phyloP scores from a whole-genome alignment of 2,797 vertebrate genomes.

The Staurois parvus region DNA sequence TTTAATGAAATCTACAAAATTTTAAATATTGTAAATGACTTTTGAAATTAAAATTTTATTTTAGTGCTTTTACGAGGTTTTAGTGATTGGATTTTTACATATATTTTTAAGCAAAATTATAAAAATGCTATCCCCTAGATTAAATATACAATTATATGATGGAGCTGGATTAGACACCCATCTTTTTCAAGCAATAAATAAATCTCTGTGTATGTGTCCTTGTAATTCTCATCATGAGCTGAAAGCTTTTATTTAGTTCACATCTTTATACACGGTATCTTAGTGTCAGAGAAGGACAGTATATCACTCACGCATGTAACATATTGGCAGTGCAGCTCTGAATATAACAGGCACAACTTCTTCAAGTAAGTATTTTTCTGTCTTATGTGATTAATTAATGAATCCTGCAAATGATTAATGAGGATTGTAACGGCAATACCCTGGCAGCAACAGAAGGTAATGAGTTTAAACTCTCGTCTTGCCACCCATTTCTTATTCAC shows the following conservation, averaged over 20 bases:
- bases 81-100: no score
- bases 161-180: not conserved
- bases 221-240: not conserved
- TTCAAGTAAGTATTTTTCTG: constrained; percentile 72
- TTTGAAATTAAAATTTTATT: no score
- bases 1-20: no score
- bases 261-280: not conserved
- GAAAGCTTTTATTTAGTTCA: not conserved
- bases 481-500: constrained; percentile 64
- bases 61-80: no score
- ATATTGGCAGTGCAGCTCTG: constrained; percentile 3
- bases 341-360: constrained; percentile 60
- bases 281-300: not conserved
- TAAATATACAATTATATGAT: no score
- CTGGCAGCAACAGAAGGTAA: constrained; percentile 69
- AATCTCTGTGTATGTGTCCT: not conserved
- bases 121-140: no score
- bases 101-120: no score
- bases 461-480: constrained; percentile 70
- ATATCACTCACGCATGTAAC: not conserved
- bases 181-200: not conserved
- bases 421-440: constrained; percentile 74
- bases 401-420: constrained; percentile 80
- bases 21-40: no score
- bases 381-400: constrained; percentile 77